Conservation (phyloP, 2,888 invertebrate genomes). For the Dione juno region DNA sequence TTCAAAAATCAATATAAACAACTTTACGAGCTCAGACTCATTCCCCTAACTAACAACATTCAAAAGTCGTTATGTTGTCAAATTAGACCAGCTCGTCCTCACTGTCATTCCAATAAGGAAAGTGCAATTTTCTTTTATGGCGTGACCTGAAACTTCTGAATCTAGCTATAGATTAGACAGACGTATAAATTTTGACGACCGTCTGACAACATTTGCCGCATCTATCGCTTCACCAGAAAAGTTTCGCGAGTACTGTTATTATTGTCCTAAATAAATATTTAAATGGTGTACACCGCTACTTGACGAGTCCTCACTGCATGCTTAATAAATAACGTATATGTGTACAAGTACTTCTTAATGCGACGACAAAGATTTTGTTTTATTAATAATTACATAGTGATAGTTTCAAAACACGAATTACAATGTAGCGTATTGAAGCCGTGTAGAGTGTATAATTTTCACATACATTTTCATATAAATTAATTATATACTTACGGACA, state of each 20-base stretch:
- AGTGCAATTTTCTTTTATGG: slow-evolving; percentile 71
- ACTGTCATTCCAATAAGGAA: slow-evolving; percentile 66
- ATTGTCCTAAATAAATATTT: background rate
- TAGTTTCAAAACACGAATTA: background rate
- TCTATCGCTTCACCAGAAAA: background rate
- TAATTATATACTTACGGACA: background rate
- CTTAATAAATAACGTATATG: background rate
- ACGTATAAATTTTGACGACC: slow-evolving; percentile 48
- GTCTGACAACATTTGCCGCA: slow-evolving; percentile 9
- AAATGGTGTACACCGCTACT: background rate
- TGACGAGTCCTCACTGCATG: background rate
- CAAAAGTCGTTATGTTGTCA: slow-evolving; percentile 66
- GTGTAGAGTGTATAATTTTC: slow-evolving; percentile 3
- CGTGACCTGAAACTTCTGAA: slow-evolving; percentile 67
- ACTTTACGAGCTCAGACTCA: slow-evolving; percentile 35
- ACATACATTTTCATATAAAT: background rate
- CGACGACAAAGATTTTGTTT: background rate
- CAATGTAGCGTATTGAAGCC: background rate
- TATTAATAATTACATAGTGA: slow-evolving; percentile 10
- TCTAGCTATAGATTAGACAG: slow-evolving; percentile 19
- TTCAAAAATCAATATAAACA: slow-evolving; percentile 16
- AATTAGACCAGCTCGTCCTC: slow-evolving; percentile 67
- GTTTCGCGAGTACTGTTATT: background rate
- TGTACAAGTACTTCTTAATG: background rate
- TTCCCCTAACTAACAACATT: slow-evolving; percentile 56